Base-by-base conservation (phyloP, 2,797 vertebrate genomes). In the Cynopterus sphinx region DNA sequence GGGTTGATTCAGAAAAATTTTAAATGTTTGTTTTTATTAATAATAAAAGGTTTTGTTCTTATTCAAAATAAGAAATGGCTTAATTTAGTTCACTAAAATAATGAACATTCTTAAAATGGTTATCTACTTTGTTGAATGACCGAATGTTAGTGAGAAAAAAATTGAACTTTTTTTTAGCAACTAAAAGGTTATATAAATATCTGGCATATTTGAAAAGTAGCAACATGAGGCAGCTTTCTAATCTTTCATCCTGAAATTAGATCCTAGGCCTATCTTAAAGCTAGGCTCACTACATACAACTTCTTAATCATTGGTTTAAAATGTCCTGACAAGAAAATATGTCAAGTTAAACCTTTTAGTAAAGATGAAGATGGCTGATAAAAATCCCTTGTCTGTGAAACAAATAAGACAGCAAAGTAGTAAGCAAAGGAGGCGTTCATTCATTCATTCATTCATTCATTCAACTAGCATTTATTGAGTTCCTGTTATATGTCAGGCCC, bases 261-360 rank as follows among this genome's bases (percentile, higher is more conserved):
- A 81, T 92, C 59, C 31, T n/a, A 28, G 5, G 70, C 13, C 78
- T 75, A 10, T 90, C 85, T 86, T 86, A 59, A 92, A 63, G 78
- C 33, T 74, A 53, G 53, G 21, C 31, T 89, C 43, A 84, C 67
- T 61, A 68, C 88, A 84, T 33, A n/a, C 17, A 68, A 21, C 31
- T 87, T 92, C 81, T 92, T 74, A 61, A 79, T 92, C 68, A 89
- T 46, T 49, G 67, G 51, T 86, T 94, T 77, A 79, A 96, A 94
- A 91, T 88, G 65, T 17, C 71, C 65, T 91, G 83, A 67, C 13
- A 49, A 87, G 84, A 73, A 84, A 84, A 59, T 67, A 84, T 21
- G 63, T 59, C 51, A 31, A 88, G 11, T 84, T 87, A 79, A 94
- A 67, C 46, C 51, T 78, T 84, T 43, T 41, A 8, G 13, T 46